Evolutionary conservation across 2,888 invertebrate genomes (phyloP), one percentile per base, ranked within the genome.

Genomic region (Lordiphosa andalusiaca): DNA sequence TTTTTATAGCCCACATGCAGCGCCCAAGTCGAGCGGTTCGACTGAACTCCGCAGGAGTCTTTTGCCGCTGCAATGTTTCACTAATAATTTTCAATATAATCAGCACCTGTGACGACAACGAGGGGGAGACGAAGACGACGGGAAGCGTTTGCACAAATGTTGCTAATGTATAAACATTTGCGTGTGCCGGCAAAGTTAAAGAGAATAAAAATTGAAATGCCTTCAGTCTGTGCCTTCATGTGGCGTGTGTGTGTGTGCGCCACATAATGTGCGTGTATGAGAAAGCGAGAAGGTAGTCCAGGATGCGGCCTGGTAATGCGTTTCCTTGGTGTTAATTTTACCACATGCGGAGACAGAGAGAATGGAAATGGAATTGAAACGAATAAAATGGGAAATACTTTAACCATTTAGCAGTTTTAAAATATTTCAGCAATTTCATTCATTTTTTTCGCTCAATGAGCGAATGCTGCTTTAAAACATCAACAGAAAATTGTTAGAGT

Each of bases 21-120:
- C 42, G 66, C 40, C 42, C 36, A 42, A n/a, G 16, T 35, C 35
- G 36, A 12, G 16, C 33, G 49, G 25, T 19, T 33, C 36, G 48
- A 35, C 48, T 48, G 12, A 51, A 21, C 50, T 51, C 47, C 47
- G 25, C 46, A 50, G 49, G 56, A 39, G 42, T 25, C 40, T 36
- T 7, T 42, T 48, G 62, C 59, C 63, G 51, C 49, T 76, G 83
- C 80, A 75, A 73, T 75, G 80, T 62, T 73, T 71, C 64, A 68
- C 76, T 65, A 83, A 80, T 80, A 83, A 83, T 76, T 83, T 80
- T 69, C 80, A 80, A 80, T 80, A 80, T 80, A 80, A 80, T 80
- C 80, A 83, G 72, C 80, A 80, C 80, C 80, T 83, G 80, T 70
- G 83, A 72, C 76, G 72, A 54, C 52, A 49, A 62, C 57, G 53